These are phyloP conservation scores for Sturnira hondurensis DNA, from an alignment of 2,113 vertebrate genomes.

Conservation along the genomic window DNA sequence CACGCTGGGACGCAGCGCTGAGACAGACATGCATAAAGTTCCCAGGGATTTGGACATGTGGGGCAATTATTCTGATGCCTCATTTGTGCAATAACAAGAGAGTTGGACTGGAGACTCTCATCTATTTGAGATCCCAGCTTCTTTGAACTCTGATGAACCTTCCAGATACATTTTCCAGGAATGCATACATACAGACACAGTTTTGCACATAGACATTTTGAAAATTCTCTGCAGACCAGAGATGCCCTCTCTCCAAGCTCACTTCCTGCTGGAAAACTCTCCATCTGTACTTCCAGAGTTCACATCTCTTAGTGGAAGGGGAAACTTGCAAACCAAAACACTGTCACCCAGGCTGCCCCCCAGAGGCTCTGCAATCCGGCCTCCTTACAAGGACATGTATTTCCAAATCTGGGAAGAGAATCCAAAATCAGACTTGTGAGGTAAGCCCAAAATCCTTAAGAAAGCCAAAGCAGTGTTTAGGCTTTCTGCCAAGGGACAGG, in stretches of 20 bases:
- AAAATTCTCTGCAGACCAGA: background rate
- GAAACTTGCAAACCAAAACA: background rate
- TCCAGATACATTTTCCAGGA: background rate
- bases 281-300: slow-evolving; percentile 14
- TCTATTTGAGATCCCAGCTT: background rate
- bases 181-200: background rate
- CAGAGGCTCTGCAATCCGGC: slow-evolving; percentile 19
- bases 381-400: slow-evolving; percentile 47
- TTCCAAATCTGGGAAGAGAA: slow-evolving; percentile 53
- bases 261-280: background rate
- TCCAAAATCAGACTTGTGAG: slow-evolving; percentile 28
- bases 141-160: background rate
- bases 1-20: rapidly evolving
- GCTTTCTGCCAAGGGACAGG: background rate
- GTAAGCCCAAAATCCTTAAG: background rate
- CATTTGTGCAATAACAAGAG: background rate
- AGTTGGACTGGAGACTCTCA: background rate
- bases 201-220: background rate
- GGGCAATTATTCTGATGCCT: background rate
- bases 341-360: background rate
- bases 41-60: background rate
- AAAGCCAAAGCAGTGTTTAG: background rate
- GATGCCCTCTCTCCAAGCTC: background rate
- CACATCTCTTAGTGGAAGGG: background rate
- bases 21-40: background rate